phyloP scores from a whole-genome alignment of 2,888 invertebrate species.

The Lasioglossum calceatum region DNA sequence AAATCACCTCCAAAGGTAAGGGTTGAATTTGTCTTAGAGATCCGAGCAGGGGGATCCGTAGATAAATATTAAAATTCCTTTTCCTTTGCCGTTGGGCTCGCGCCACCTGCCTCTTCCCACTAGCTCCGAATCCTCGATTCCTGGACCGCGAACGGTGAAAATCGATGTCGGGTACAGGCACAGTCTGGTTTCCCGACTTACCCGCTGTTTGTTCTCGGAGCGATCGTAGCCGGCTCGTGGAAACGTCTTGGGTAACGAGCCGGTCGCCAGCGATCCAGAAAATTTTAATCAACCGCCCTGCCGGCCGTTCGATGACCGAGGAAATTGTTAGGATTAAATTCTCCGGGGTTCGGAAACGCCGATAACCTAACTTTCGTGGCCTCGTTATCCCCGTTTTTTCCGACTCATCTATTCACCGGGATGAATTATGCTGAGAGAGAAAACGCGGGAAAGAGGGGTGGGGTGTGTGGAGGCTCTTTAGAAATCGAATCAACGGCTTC shows the following conservation, averaged over 20 bases:
- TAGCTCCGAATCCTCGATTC: not conserved
- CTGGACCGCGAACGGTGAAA: not conserved
- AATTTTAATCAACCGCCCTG: conserved; percentile 31
- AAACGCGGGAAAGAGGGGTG: not conserved
- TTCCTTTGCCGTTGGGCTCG: not conserved
- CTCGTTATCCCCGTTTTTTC: conserved; percentile 29
- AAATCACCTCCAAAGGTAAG: not conserved
- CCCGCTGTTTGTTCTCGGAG: conserved; percentile 22
- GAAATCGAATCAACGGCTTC: conserved; percentile 26
- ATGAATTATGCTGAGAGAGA: conserved; percentile 20
- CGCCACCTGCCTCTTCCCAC: not conserved
- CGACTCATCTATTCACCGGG: conserved; percentile 24
- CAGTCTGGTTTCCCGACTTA: not conserved
- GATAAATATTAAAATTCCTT: not conserved
- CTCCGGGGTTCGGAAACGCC: not conserved
- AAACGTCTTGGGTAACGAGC: conserved; percentile 32
- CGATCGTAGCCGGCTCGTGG: conserved; percentile 27
- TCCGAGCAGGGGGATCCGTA: not conserved
- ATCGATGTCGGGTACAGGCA: not conserved
- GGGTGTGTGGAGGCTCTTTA: not conserved
- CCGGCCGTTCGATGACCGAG: conserved; percentile 19
- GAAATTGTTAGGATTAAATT: conserved; percentile 21
- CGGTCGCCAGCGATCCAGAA: conserved; percentile 23
- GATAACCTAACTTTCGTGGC: conserved; percentile 6
- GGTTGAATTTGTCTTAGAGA: not conserved